Evolutionary conservation across 2,113 vertebrate genomes (phyloP).

Genomic region (Phocoena phocoena): DNA sequence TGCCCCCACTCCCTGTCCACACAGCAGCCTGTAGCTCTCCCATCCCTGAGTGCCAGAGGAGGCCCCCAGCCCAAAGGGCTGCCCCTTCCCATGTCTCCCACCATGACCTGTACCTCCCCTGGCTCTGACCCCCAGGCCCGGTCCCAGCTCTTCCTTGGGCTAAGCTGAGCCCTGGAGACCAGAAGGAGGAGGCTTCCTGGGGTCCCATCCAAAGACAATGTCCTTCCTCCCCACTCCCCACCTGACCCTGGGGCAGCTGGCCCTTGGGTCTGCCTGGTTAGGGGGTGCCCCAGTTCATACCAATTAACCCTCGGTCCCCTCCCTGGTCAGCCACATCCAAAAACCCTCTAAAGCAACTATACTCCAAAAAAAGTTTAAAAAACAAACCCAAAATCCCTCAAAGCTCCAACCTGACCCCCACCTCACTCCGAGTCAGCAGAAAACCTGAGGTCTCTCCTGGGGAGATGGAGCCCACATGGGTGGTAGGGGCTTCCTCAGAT

Average conservation of each 20-base stretch:
- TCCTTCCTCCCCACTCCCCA: background rate
- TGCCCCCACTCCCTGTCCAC: background rate
- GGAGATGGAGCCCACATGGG: background rate
- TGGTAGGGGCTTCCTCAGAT: background rate
- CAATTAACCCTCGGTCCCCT: background rate
- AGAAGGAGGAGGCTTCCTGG: background rate
- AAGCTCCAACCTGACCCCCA: background rate
- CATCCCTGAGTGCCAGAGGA: background rate
- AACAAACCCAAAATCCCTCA: background rate
- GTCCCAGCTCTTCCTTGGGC: background rate
- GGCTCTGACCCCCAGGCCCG: background rate
- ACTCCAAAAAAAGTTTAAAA: no score
- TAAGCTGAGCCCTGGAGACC: background rate
- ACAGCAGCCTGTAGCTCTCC: background rate
- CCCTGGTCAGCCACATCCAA: background rate
- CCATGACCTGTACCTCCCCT: accelerated
- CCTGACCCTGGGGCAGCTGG: background rate
- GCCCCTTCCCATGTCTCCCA: background rate
- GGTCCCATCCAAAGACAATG: background rate
- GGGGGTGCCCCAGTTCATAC: background rate
- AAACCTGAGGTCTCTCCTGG: background rate
- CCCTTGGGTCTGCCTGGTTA: background rate
- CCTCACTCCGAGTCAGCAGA: background rate
- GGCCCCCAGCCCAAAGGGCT: background rate
- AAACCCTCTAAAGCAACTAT: background rate